Conservation (phyloP, 2,113 vertebrate species). For the Clarias batrachus region DNA sequence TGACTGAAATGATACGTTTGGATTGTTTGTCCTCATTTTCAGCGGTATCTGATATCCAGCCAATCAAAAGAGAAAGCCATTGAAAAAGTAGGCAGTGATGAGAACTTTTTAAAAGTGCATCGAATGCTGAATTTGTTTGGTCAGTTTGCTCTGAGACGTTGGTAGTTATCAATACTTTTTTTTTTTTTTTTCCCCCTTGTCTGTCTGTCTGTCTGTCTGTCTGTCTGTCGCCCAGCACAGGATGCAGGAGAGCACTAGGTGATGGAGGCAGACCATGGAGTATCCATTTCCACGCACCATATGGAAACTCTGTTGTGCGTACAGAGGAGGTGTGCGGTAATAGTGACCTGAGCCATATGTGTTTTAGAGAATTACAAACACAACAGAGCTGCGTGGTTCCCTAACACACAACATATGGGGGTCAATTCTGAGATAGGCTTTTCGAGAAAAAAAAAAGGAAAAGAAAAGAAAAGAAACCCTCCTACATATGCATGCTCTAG, state of each 20-base stretch:
- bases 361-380: constrained; percentile 80
- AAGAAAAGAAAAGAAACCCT: neutral
- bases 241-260: constrained; percentile 67
- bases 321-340: constrained; percentile 84
- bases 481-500: constrained; percentile 55
- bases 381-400: constrained; percentile 75
- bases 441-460: constrained; percentile 57
- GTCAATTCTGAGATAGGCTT: constrained; percentile 72
- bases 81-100: neutral
- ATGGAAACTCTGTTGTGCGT: constrained; percentile 91
- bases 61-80: constrained; percentile 24
- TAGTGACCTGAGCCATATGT: constrained; percentile 87
- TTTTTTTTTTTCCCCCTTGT: neutral
- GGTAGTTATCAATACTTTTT: too few species aligned
- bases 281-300: constrained; percentile 85
- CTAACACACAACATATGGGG: constrained; percentile 87
- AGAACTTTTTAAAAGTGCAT: neutral
- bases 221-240: constrained; percentile 27
- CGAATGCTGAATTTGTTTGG: neutral
- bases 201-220: neutral
- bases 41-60: constrained; percentile 70
- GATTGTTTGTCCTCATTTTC: constrained; percentile 79
- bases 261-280: constrained; percentile 74
- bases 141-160: neutral
- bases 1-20: constrained; percentile 70